Conservation (phyloP, 2,113 vertebrate genomes). For the Mixornis gularis region DNA sequence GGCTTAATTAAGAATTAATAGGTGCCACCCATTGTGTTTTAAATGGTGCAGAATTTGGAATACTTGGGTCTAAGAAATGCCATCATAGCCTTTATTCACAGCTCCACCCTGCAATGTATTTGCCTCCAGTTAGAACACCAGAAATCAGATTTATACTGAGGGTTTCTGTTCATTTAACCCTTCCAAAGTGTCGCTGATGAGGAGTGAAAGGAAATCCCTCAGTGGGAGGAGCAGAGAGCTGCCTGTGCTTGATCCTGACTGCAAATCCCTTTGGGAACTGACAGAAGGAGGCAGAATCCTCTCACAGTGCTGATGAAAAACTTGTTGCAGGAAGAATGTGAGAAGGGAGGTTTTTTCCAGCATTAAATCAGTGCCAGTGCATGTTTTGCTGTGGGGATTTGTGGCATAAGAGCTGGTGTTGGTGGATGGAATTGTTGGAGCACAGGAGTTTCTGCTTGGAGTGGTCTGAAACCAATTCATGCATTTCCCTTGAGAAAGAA, state of each 20-base stretch:
- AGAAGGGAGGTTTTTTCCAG: neutral
- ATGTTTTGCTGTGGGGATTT: neutral
- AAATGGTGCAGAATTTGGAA: neutral
- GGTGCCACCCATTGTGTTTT: neutral
- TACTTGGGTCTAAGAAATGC: neutral
- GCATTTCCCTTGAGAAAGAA: neutral
- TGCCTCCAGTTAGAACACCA: neutral
- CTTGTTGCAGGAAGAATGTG: neutral
- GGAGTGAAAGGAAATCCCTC: neutral
- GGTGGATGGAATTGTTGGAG: neutral
- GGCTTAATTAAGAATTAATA: conserved; percentile 42
- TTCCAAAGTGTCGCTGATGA: neutral
- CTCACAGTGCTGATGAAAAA: neutral
- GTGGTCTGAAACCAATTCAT: neutral
- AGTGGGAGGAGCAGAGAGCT: neutral
- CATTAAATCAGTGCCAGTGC: neutral
- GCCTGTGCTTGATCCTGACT: neutral
- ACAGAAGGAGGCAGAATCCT: neutral
- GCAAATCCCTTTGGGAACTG: neutral
- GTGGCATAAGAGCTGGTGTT: neutral
- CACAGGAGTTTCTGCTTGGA: neutral
- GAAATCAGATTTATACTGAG: neutral
- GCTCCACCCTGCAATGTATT: neutral
- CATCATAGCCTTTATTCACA: neutral
- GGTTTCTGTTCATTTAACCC: neutral